Evolutionary conservation across 2,888 invertebrate species (phyloP).

Genomic region (Machimus rusticus): DNA sequence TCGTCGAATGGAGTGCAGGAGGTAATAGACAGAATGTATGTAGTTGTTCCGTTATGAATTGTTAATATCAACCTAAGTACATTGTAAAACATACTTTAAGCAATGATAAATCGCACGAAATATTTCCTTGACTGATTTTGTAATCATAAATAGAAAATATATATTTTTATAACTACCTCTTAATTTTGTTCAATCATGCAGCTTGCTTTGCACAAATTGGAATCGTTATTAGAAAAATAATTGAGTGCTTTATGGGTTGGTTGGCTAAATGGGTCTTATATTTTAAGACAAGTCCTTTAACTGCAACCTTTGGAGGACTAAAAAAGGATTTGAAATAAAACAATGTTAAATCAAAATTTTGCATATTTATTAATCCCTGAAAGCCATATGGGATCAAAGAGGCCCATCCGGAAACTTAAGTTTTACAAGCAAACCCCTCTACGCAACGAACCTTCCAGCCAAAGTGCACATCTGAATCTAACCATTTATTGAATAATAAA

Average conservation of each 20-base stretch:
- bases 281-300: not conserved
- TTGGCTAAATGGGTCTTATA: not conserved
- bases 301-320: not conserved
- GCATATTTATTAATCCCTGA: not conserved
- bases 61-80: not conserved
- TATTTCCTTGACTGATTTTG: slow-evolving; percentile 36
- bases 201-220: not conserved
- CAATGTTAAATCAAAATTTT: not conserved
- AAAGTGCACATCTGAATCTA: no score
- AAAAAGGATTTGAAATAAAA: not conserved
- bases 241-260: not conserved
- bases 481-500: not conserved
- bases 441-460: no score
- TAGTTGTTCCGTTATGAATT: slow-evolving; percentile 53
- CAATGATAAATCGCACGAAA: slow-evolving; percentile 4
- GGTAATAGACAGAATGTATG: slow-evolving; percentile 58
- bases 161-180: slow-evolving; percentile 21
- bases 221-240: not conserved
- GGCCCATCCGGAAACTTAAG: no score
- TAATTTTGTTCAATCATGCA: not conserved
- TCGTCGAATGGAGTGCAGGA: slow-evolving; percentile 58
- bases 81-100: not conserved
- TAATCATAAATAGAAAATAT: slow-evolving; percentile 29
- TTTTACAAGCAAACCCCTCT: not conserved
- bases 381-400: not conserved